A percentile compares a stretch with the other conserved stretches of the same genome.
These are phyloP conservation scores for Phortica variegata DNA, from an alignment of 1,140 invertebrate species.

Conservation along the genomic window DNA sequence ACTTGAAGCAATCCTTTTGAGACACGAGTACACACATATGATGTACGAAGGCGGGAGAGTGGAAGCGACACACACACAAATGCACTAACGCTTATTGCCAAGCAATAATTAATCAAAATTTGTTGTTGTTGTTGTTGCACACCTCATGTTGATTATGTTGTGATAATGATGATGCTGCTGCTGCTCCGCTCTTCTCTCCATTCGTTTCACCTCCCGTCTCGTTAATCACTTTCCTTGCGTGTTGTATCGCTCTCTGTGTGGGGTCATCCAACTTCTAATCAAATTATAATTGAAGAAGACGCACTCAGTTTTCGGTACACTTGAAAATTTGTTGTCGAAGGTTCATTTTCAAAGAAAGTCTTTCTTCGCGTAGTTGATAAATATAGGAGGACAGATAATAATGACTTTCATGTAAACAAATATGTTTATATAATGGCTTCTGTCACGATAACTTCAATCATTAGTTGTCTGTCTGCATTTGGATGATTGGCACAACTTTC, in stretches of 20 bases:
- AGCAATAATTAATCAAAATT: constrained; percentile 38
- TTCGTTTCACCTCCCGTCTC: constrained; percentile 14
- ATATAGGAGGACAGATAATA: no score
- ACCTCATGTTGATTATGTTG: neutral
- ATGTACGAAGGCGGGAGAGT: no score
- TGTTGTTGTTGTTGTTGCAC: constrained; percentile 10
- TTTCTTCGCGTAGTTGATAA: no score
- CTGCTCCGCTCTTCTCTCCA: constrained; percentile 9
- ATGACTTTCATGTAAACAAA: no score
- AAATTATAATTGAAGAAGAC: no score
- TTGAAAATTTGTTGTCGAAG: constrained; percentile 49
- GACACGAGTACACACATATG: no score
- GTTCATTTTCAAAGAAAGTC: constrained; percentile 12
- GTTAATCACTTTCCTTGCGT: no score
- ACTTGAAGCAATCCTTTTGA: constrained; percentile 9
- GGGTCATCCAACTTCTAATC: constrained; percentile 16
- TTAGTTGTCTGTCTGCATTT: no score
- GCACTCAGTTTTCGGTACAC: constrained; percentile 17
- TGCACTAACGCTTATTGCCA: no score
- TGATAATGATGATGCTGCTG: neutral
- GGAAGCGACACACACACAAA: constrained; percentile 2
- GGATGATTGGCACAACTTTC: no score
- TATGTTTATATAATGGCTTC: no score
- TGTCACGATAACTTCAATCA: no score
- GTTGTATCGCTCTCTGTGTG: constrained; percentile 1